Evolutionary conservation across 2,888 invertebrate genomes (phyloP), one percentile per base, ranked within the genome.

Genomic region (Microplitis deprimator): DNA sequence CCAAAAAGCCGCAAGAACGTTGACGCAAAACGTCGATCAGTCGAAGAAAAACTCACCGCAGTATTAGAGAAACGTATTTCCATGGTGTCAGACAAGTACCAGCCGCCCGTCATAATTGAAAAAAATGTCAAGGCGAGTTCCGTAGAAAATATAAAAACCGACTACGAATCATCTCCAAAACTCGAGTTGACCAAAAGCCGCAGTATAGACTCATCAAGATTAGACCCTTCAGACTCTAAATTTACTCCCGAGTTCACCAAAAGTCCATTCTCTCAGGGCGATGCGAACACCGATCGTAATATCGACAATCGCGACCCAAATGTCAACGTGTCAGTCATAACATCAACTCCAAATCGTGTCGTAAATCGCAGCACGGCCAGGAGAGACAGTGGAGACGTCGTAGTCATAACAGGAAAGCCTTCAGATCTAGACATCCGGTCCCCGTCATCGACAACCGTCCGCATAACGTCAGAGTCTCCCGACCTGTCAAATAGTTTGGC

Each of bases 401-500:
- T 90, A 62, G 89, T 90, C 41, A 89, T 89, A 76, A 89, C 89
- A 16, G 88, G 89, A 88, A 82, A 80, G n/a, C n/a, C 38, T 39
- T 29, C 59, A 13, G 73, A 77, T 2, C 39, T 13, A 6, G 40
- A 65, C 6, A 29, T 65, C 13, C 8, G 65, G 82, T 82, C 89
- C 68, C 91, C 91, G 71, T 92, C 91, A 65, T 92, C 92, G 59
- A 83, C 81, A 62, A 89, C 87, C 61, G 92, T 92, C 76, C 90
- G 91, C 16, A 92, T 92, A 77, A 92, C 91, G 81, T 89, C 91
- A 2, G 91, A 92, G 77, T 87, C 91, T 84, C 91, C 92, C 67
- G 92, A 93, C 86, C 90, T 92, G 79, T 93, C 93, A n/a, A 95
- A 95, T 90, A 95, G 95, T 84, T 90, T 95, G 82, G 94, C 94